Evolutionary conservation across 2,113 vertebrate genomes (phyloP).

Genomic region (Collichthys lucidus): DNA sequence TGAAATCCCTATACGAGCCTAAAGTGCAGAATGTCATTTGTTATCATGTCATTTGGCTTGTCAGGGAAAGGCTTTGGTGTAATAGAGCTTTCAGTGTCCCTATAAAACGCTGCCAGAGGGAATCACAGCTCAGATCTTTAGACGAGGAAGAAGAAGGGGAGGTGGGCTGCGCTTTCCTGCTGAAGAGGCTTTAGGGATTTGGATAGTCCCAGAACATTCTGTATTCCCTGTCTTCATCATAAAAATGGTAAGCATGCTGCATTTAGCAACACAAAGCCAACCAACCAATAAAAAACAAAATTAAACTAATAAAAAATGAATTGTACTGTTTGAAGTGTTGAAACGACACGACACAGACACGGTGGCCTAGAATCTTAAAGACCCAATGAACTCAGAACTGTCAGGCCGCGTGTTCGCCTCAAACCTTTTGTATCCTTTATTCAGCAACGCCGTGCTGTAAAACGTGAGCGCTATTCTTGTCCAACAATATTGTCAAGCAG

Average conservation of each 20-base stretch:
- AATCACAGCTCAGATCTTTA: conserved; percentile 67
- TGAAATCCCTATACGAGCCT: conserved; percentile 9
- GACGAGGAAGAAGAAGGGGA: conserved; percentile 38
- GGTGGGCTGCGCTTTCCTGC: conserved; percentile 34
- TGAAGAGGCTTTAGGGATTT: conserved; percentile 58
- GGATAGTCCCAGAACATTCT: conserved; percentile 33
- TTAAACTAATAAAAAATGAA: neutral
- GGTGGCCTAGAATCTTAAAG: conserved; percentile 11
- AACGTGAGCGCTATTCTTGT: conserved; percentile 24
- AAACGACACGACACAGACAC: conserved; percentile 12
- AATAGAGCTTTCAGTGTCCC: conserved; percentile 62
- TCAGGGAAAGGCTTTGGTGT: conserved; percentile 57
- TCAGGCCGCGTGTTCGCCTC: conserved; percentile 16
- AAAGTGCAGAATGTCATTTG: conserved; percentile 43
- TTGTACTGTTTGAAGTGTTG: conserved; percentile 15
- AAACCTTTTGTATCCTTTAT: conserved; percentile 27
- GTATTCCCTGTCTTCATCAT: conserved; percentile 26
- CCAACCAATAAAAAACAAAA: conserved; percentile 22
- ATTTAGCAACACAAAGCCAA: conserved; percentile 19
- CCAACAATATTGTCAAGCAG: conserved; percentile 17
- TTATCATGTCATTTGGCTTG: conserved; percentile 62
- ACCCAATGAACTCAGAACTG: conserved; percentile 19
- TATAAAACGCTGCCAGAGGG: conserved; percentile 62
- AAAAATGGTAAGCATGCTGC: conserved; percentile 45
- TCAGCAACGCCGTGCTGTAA: conserved; percentile 33